Evolutionary conservation across 2,113 vertebrate species (phyloP), one percentile per base, ranked within the genome.

Genomic region (Cavia aperea): DNA sequence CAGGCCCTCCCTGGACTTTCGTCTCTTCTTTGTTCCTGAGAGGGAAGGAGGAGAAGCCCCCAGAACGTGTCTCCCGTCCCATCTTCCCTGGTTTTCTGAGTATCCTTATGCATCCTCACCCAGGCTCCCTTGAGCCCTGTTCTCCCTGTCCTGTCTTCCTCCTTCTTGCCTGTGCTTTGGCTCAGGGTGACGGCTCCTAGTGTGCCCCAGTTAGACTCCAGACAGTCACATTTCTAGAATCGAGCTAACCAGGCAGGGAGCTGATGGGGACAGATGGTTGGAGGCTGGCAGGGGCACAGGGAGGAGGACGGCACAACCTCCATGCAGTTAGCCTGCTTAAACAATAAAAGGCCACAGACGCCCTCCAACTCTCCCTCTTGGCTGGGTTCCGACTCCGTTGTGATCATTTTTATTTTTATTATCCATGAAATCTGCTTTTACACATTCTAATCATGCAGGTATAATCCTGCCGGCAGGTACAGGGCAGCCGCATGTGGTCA

Each of bases 191-290:
- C 1, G 8, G 85, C 89, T 93, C 95, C 88, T 66, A 0, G 86
- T 0, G 0, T 7, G 70, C 29, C 90, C 63, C 43, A 1, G n/a
- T 26, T 49, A 16, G 87, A 72, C 84, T 92, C 51, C 29, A 95
- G 93, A 68, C 1, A 7, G 94, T 63, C 85, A 73, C 7, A 36
- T 94, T 95, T 96, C 23, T 24, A 95, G 87, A 89, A 75, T 65
- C 13, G 0, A 95, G 95, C 94, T 95, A 26, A 0, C 58, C 94
- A 31, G 95, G 82, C 93, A 2, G 94, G 54, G 83, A 33, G 49
- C 26, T 84, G 91, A 86, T 1, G 3, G 79, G 8, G 65, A 93
- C 97, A 94, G 95, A 72, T 78, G 96, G 95, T 94, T 70, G 43
- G 90, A 92, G 96, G 94, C 62, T 49, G 62, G 66, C 7, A 16